phyloP scores from a whole-genome alignment of 2,888 invertebrate genomes.

The Dascillus cervinus region DNA sequence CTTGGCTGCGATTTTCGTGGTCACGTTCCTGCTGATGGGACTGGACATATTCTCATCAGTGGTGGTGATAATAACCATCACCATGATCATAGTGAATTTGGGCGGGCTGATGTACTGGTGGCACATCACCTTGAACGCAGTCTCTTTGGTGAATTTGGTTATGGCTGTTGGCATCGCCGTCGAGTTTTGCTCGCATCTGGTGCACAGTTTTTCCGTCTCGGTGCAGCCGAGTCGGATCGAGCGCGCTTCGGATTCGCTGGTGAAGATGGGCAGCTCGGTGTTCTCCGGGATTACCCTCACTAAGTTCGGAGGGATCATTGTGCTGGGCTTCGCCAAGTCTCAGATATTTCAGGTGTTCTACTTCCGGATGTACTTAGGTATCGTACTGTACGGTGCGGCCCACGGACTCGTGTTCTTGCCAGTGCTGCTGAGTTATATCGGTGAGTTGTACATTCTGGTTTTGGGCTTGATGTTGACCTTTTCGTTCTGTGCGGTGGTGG shows the following conservation, averaged over 20 bases:
- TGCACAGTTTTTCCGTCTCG: slow-evolving; percentile 83
- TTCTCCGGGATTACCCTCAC: slow-evolving; percentile 97
- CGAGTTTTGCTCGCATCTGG: slow-evolving; percentile 97
- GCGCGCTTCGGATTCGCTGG: slow-evolving; percentile 75
- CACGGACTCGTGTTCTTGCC: slow-evolving; percentile 97
- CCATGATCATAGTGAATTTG: slow-evolving; percentile 88
- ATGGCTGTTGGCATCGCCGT: slow-evolving; percentile 98
- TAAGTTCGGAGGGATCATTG: slow-evolving; percentile 95
- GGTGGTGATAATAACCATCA: slow-evolving; percentile 83
- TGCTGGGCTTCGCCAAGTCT: slow-evolving; percentile 93
- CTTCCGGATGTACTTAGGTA: slow-evolving; percentile 72
- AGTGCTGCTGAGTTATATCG: slow-evolving; percentile 93
- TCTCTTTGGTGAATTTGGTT: slow-evolving; percentile 93
- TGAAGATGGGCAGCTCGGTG: slow-evolving; percentile 82
- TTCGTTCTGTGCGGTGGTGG: slow-evolving; percentile 11
- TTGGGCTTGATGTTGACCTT: slow-evolving; percentile 11
- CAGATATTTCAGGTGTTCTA: slow-evolving; percentile 77
- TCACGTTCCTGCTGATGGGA: slow-evolving; percentile 87
- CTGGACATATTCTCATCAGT: slow-evolving; percentile 87
- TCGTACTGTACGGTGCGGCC: slow-evolving; percentile 92
- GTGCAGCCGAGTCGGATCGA: slow-evolving; percentile 62
- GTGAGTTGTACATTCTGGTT: slow-evolving; percentile 50
- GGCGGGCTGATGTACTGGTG: slow-evolving; percentile 97
- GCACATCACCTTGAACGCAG: slow-evolving; percentile 91
- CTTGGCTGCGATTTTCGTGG: slow-evolving; percentile 85